Percentiles rank a stretch among this genome's conserved stretches.
phyloP scores from a whole-genome alignment of 1,140 invertebrate genomes.

The Pollicipes pollicipes region DNA sequence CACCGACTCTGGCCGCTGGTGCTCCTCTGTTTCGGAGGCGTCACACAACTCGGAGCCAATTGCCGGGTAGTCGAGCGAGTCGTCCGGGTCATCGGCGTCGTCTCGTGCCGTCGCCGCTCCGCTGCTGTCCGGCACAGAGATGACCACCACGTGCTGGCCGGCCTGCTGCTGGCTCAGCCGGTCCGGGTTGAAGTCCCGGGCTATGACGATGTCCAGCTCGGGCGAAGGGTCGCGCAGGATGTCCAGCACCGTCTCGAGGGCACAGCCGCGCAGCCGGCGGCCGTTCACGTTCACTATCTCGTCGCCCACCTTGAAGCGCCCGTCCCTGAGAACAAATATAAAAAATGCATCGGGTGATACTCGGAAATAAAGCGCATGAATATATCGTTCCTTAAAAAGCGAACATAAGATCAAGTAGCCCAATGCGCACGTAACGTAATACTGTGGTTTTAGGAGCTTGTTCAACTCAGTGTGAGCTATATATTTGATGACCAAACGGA shows the following conservation, averaged over 20 bases:
- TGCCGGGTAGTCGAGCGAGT: background rate
- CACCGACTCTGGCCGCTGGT: background rate
- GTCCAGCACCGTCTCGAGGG: conserved; percentile 52
- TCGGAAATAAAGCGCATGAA: too few relatives aligned
- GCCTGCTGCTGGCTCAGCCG: background rate
- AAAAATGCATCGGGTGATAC: too few relatives aligned
- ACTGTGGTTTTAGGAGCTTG: too few relatives aligned
- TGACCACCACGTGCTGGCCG: conserved; percentile 1
- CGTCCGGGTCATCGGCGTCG: background rate
- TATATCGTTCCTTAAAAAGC: too few relatives aligned
- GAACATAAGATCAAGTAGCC: too few relatives aligned
- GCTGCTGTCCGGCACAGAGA: background rate
- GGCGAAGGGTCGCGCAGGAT: conserved; percentile 40
- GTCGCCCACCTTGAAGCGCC: conserved; percentile 55
- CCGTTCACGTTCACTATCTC: conserved; percentile 74
- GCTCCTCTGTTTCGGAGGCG: background rate
- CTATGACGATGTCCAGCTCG: conserved; percentile 54
- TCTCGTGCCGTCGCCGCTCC: background rate
- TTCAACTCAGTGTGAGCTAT: too few relatives aligned
- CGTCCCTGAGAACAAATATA: conserved; percentile 38
- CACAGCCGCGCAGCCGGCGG: conserved; percentile 49
- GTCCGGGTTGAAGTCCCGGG: conserved; percentile 16
- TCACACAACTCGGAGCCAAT: background rate
- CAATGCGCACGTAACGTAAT: too few relatives aligned
- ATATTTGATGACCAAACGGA: too few relatives aligned